These are phyloP conservation scores for Ciconia stormi DNA, from an alignment of 2,113 vertebrate species.

Conservation along the genomic window DNA sequence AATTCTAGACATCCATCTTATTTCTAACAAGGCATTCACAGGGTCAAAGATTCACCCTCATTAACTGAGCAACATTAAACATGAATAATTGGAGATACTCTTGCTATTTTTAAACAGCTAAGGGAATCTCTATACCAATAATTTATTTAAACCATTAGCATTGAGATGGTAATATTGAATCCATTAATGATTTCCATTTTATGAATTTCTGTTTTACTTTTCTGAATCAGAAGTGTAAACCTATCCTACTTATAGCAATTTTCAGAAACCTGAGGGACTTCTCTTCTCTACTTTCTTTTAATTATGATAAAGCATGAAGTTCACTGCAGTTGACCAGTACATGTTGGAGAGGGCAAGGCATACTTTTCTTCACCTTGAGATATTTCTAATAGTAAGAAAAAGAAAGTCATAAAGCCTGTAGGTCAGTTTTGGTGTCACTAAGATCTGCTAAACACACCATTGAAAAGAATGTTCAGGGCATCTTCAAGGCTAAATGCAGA, in stretches of 20 bases:
- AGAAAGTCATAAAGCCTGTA: neutral
- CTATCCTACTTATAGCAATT: neutral
- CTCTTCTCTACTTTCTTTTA: neutral
- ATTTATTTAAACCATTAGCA: constrained; percentile 36
- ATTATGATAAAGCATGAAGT: neutral
- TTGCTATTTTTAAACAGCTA: constrained; percentile 19
- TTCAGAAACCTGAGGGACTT: neutral
- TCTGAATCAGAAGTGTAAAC: neutral
- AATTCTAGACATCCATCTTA: neutral
- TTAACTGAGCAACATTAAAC: neutral
- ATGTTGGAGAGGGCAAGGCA: neutral
- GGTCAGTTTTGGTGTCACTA: neutral
- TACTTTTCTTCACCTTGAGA: neutral
- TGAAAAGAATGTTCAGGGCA: neutral
- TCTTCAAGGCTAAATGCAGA: neutral
- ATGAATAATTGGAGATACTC: neutral
- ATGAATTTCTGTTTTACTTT: neutral
- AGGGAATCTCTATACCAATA: neutral
- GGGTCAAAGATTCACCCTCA: neutral
- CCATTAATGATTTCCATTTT: neutral
- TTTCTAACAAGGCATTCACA: constrained; percentile 2
- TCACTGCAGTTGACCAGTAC: neutral
- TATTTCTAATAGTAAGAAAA: neutral
- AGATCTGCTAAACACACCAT: neutral
- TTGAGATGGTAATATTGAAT: neutral